Base-by-base conservation (phyloP, 92 coral and sea anemone genomes). In the Paragorgia papillata region DNA sequence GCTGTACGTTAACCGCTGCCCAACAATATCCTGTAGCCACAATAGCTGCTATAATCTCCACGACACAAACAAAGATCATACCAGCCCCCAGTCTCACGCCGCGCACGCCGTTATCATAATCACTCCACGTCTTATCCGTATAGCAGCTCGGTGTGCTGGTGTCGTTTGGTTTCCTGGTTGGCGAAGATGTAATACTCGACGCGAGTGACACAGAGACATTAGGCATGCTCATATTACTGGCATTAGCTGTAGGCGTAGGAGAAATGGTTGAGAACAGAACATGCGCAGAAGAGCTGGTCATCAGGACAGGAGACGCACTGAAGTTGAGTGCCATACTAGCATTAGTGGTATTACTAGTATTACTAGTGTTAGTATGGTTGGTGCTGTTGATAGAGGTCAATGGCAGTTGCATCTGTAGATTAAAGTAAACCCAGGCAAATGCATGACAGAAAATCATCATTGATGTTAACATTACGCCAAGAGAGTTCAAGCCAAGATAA, bases 61-160 rank as follows among this genome's bases (percentile, higher is more conserved):
- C 21, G 40, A 48, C 24, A 48, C 58, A 68, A 5, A 68, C 25
- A 14, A 29, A 44, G 26, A 68, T 68, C 75, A 68, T 46, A 29
- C 59, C 18, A 44, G 75, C 58, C 17, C 58, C 75, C 75, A 68
- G 59, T 20, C 58, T 40, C 41, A 68, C 15, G 9, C 75, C 75
- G 21, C 75, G 75, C 41, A 3, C 17, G 24, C 75, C 75, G 24
- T 68, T 68, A 14, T 25, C 59, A 31, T 49, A 29, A 25, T 24
- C 75, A 22, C 59, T 48, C 75, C 75, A 68, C 4, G 75, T 13
- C n/a, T 68, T 32, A 20, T 49, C 25, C 0, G 75, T 68, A 25
- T 68, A 68, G 54, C 75, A 68, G n/a, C 15, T 21, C 3, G 70
- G 6, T 37, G 70, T 9, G 48, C 70, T 27, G 28, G 14, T 21